Conservation (phyloP, 2,113 vertebrate genomes). For the Archocentrus centrarchus region DNA sequence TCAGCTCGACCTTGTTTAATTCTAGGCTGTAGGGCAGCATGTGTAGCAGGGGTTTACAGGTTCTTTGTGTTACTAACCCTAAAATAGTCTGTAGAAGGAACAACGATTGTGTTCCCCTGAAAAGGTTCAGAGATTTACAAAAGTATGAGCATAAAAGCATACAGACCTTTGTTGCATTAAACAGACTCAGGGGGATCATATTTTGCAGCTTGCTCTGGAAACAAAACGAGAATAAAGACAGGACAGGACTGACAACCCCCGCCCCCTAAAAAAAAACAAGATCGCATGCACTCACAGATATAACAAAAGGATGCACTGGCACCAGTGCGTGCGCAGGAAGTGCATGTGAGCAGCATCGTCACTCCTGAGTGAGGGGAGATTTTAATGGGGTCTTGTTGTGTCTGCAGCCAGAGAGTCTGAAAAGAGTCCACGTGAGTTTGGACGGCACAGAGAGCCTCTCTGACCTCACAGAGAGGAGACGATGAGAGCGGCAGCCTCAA, state of each 20-base stretch:
- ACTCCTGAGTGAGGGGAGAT: neutral
- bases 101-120: neutral
- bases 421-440: constrained; percentile 13
- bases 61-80: neutral
- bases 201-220: neutral
- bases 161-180: neutral
- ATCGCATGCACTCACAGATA: neutral
- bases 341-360: neutral
- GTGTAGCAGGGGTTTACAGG: neutral
- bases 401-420: constrained; percentile 16
- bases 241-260: neutral
- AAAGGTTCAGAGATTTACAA: neutral
- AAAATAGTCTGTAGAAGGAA: neutral
- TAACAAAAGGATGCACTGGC: neutral
- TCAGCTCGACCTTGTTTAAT: constrained; percentile 22
- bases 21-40: neutral
- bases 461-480: constrained; percentile 2
- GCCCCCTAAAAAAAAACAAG: neutral
- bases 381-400: constrained; percentile 40
- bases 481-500: neutral
- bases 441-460: constrained; percentile 10
- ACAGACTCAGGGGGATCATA: neutral
- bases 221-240: neutral
- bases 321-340: neutral
- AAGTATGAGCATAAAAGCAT: neutral